Evolutionary conservation across 2,797 vertebrate genomes (phyloP).

Genomic region (Dermochelys coriacea): DNA sequence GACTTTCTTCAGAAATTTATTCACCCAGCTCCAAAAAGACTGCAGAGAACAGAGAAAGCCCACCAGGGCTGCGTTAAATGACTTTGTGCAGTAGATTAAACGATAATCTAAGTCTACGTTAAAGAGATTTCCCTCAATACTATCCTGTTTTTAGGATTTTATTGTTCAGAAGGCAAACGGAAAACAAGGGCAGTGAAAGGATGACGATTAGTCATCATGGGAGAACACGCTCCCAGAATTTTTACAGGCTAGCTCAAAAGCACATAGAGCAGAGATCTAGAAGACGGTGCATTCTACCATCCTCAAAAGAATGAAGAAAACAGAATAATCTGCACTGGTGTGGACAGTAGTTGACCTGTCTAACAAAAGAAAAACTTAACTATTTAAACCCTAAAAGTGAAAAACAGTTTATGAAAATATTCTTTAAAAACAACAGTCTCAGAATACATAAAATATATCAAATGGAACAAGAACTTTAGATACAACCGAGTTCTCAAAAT

Average conservation of each 20-base stretch:
- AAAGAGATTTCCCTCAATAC: neutral
- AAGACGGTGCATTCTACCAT: neutral
- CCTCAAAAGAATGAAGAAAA: neutral
- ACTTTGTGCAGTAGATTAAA: no score
- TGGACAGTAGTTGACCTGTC: neutral
- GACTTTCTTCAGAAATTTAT: constrained; percentile 84
- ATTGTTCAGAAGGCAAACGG: neutral
- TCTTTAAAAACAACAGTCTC: neutral
- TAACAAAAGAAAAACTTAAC: neutral
- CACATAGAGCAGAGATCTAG: rapidly evolving
- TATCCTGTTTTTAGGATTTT: neutral
- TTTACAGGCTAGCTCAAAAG: neutral
- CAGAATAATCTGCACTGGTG: neutral
- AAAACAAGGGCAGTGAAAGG: neutral
- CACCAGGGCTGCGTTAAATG: neutral
- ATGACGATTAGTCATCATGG: neutral
- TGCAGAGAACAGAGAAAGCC: constrained; percentile 69
- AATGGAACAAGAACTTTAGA: neutral
- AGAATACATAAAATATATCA: neutral
- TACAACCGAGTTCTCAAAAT: neutral
- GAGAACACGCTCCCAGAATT: neutral
- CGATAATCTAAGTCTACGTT: neutral
- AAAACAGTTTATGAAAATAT: neutral
- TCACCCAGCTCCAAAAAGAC: constrained; percentile 94
- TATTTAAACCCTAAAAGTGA: neutral